Evolutionary conservation across 2,113 vertebrate species (phyloP), one percentile per base, ranked within the genome.

Genomic region (Megalops atlanticus): DNA sequence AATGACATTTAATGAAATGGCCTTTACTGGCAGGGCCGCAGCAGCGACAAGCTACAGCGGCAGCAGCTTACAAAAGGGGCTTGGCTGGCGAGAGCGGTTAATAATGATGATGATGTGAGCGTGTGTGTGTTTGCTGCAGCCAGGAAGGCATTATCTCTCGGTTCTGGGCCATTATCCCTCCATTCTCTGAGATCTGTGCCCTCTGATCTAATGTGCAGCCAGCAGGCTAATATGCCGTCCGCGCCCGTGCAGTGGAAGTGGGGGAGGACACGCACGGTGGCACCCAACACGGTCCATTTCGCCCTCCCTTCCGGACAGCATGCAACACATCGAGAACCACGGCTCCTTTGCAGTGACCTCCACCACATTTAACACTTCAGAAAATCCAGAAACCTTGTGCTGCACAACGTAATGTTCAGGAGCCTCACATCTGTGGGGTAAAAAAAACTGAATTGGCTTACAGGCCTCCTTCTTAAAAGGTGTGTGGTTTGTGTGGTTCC

Each of bases 131-230:
- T 80, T 41, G 82, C 35, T 47, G 71, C 72, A 81, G 80, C 70
- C 49, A 80, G 36, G n/a, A 64, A 84, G 15, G 12, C 83, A 69
- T 68, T 81, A 88, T 86, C 85, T 87, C 86, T 87, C 80, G 72
- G 86, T 89, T 88, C 85, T 41, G 88, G 86, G 71, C 82, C 88
- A 90, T 91, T 91, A 89, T 89, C 88, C 85, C 74, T 80, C 74
- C 71, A 33, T 43, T 64, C 58, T 21, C 58, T 8, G 58, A 64
- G 58, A 64, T 64, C n/a, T 2, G 58, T 11, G 40, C 35, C 71
- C 58, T 38, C 39, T 38, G 72, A 47, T 79, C 71, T 76, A 81
- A 81, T 81, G 52, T 40, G 52, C 39, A 69, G 52, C 49, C 58
- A 40, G 73, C 73, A 35, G 27, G 71, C 72, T 58, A 52, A 77